Evolutionary conservation across 2,113 vertebrate species (phyloP).

Genomic region (Pithys albifrons): DNA sequence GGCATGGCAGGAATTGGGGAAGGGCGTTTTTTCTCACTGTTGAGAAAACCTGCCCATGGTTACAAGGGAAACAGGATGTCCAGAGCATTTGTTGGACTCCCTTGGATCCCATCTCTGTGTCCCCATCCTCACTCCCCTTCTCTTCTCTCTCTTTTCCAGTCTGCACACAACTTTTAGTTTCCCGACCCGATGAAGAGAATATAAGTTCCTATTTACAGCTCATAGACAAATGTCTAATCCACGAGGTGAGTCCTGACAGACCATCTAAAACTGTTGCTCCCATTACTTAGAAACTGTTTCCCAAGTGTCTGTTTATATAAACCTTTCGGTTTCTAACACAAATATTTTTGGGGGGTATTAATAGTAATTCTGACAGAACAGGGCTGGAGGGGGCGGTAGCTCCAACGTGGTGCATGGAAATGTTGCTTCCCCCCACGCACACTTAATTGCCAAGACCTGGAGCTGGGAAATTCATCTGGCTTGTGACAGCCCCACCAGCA

Average conservation of each 20-base stretch:
- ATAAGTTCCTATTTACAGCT: slow-evolving; percentile 98
- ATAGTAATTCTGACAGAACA: slow-evolving; percentile 38
- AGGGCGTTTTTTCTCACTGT: neutral
- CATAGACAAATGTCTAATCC: slow-evolving; percentile 97
- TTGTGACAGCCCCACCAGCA: neutral
- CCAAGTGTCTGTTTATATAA: slow-evolving; percentile 45
- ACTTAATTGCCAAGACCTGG: neutral
- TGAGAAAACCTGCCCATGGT: neutral
- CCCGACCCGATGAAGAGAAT: slow-evolving; percentile 95
- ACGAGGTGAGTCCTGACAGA: slow-evolving; percentile 83
- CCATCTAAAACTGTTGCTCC: slow-evolving; percentile 16
- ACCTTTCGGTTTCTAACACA: slow-evolving; percentile 42
- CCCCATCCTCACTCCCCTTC: neutral
- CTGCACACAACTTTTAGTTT: slow-evolving; percentile 97
- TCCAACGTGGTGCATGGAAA: neutral
- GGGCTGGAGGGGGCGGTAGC: neutral
- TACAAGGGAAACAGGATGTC: neutral
- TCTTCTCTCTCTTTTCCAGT: slow-evolving; percentile 73
- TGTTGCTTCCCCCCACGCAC: neutral
- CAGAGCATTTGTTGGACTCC: neutral
- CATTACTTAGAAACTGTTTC: slow-evolving; percentile 46
- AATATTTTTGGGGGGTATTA: slow-evolving; percentile 43
- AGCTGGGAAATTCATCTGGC: neutral
- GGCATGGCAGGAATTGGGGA: slow-evolving; percentile 25
- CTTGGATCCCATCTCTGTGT: neutral